Conservation (phyloP, 1,140 invertebrate species). For the Drosophila bipectinata region DNA sequence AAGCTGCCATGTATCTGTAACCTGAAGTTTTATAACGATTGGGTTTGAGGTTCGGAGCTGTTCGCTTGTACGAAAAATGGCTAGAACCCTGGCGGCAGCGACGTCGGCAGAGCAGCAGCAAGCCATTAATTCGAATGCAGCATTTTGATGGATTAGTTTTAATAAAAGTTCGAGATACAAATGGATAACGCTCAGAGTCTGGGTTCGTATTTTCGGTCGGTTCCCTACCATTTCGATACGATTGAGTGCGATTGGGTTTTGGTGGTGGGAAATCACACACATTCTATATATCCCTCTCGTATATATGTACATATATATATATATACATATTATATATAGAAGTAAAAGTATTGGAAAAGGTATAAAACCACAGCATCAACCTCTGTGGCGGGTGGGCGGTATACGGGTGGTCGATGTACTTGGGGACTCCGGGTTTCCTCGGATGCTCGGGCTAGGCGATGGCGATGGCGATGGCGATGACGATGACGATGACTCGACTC, state of each 20-base stretch:
- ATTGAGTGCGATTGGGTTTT: conserved; percentile 28
- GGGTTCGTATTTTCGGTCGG: conserved; percentile 45
- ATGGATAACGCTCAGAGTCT: conserved; percentile 64
- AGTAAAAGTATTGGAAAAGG: conserved; percentile 66
- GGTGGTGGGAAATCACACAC: conserved; percentile 65
- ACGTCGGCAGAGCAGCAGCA: conserved; percentile 13
- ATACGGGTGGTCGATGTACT: conserved; percentile 21
- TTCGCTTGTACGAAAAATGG: conserved; percentile 50
- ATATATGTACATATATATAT: conserved; percentile 27
- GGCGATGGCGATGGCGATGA: conserved; percentile 42
- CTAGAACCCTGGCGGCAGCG: conserved; percentile 31
- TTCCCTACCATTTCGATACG: conserved; percentile 32
- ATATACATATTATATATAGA: conserved; percentile 30
- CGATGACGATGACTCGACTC: conserved; percentile 71
- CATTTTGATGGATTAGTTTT: conserved; percentile 80
- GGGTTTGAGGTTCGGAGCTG: conserved; percentile 24
- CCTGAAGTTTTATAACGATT: conserved; percentile 58
- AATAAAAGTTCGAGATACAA: conserved; percentile 57
- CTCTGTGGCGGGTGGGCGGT: conserved; percentile 13
- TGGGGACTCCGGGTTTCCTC: conserved; percentile 41
- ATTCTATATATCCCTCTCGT: conserved; percentile 25
- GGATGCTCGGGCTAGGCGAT: conserved; percentile 30
- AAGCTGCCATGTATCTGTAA: conserved; percentile 51
- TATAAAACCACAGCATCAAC: conserved; percentile 71
- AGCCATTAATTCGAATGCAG: conserved; percentile 64